Evolutionary conservation across 92 coral and sea anemone species (phyloP).

Genomic region (Epizoanthus illoricatus): DNA sequence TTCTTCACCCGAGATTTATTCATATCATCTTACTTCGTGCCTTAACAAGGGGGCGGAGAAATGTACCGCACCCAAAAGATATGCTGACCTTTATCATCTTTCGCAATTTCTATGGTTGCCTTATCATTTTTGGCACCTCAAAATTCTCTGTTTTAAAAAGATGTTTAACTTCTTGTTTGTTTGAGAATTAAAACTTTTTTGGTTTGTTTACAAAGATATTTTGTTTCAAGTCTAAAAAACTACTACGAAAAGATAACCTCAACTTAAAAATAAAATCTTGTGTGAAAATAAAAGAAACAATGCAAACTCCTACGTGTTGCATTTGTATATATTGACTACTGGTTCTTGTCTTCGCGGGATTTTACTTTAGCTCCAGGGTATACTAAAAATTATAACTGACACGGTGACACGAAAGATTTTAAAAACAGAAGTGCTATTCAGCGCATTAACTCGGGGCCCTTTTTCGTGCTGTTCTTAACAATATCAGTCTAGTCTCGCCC

Average conservation of each 20-base stretch:
- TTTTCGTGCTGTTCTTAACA: neutral
- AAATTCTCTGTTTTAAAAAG: neutral
- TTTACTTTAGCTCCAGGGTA: neutral
- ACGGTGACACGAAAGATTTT: neutral
- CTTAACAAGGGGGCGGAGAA: conserved; percentile 41
- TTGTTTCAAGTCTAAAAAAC: conserved; percentile 10
- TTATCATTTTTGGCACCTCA: neutral
- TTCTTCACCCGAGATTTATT: neutral
- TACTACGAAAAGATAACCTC: neutral
- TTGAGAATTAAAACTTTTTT: conserved; percentile 6
- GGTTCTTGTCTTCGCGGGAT: neutral
- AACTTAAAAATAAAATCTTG: neutral
- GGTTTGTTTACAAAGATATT: conserved; percentile 22
- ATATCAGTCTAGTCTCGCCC: conserved; percentile 1
- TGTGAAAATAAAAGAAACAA: neutral
- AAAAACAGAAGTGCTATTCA: neutral
- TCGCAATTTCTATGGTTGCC: neutral
- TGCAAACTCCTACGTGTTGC: neutral
- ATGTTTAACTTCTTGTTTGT: neutral
- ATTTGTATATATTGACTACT: neutral
- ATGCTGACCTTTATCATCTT: neutral
- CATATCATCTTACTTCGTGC: conserved; percentile 19
- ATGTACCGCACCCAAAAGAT: conserved; percentile 19
- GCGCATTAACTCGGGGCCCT: neutral
- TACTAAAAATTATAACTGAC: neutral